Conservation (phyloP, 1,140 invertebrate genomes). For the Lepidostoma basale region DNA sequence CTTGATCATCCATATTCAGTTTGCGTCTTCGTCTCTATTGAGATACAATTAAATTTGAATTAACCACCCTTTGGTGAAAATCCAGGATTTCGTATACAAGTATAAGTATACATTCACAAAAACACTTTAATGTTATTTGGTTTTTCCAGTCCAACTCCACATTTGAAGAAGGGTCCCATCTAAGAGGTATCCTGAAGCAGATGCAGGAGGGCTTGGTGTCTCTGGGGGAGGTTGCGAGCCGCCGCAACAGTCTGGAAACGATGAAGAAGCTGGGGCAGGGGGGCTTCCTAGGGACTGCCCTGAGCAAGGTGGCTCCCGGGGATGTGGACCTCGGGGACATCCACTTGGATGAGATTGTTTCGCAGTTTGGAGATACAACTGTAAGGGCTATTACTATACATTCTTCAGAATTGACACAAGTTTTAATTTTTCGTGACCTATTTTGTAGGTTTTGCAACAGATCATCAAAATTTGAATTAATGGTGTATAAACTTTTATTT, state of each 20-base stretch:
- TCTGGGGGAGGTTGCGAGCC: slow-evolving; percentile 55
- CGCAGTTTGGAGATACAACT: slow-evolving; percentile 52
- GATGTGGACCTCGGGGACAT: slow-evolving; percentile 42
- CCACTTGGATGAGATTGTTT: slow-evolving; percentile 51
- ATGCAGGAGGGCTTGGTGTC: slow-evolving; percentile 58
- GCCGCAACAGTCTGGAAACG: slow-evolving; percentile 57
- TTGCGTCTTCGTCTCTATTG: too few species aligned
- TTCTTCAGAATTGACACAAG: too few species aligned
- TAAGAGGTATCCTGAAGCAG: slow-evolving; percentile 56
- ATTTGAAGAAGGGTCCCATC: slow-evolving; percentile 62
- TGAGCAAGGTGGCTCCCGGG: slow-evolving; percentile 42
- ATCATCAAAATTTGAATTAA: too few species aligned
- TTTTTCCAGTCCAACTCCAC: slow-evolving; percentile 61
- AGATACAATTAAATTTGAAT: too few species aligned
- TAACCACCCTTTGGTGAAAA: too few species aligned
- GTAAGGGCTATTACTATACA: too few species aligned
- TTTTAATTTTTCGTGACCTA: too few species aligned
- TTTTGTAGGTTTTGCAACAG: too few species aligned
- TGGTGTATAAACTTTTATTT: too few species aligned
- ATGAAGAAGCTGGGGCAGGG: slow-evolving; percentile 54
- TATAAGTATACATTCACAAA: not conserved
- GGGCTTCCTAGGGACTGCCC: slow-evolving; percentile 43
- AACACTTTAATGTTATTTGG: not conserved
- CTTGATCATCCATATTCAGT: too few species aligned
- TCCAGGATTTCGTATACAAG: too few species aligned